A percentile compares a stretch with the other conserved stretches of the same genome.
Conservation (phyloP, 2,888 invertebrate species). For the Campoplex capitator region DNA sequence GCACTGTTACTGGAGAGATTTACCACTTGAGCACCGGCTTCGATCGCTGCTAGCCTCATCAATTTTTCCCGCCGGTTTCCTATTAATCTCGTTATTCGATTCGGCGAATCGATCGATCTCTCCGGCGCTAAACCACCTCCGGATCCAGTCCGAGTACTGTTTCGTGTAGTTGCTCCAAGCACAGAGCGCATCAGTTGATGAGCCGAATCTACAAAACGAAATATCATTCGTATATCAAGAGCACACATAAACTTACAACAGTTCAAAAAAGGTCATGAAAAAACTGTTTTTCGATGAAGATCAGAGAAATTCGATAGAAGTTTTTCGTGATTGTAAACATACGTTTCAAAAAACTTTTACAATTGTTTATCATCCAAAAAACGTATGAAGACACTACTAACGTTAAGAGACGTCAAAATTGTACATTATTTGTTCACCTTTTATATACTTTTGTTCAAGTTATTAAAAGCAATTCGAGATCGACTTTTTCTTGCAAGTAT, state of each 20-base stretch:
- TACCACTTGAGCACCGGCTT: slow-evolving; percentile 71
- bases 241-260: not conserved
- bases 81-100: slow-evolving; percentile 90
- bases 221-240: not conserved
- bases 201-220: slow-evolving; percentile 69
- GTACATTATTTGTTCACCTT: no score
- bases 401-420: no score
- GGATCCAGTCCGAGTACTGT: slow-evolving; percentile 71
- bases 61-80: slow-evolving; percentile 90
- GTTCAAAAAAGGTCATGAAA: no score
- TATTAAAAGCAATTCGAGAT: no score
- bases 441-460: no score
- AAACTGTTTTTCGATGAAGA: no score
- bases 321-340: no score
- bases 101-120: slow-evolving; percentile 86
- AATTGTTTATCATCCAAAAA: no score
- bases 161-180: slow-evolving; percentile 73
- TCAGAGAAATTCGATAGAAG: no score
- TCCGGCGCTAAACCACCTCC: slow-evolving; percentile 76
- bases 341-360: no score
- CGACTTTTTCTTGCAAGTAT: no score
- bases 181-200: slow-evolving; percentile 78
- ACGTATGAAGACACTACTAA: no score
- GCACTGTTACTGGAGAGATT: slow-evolving; percentile 8
- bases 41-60: slow-evolving; percentile 86